Evolutionary conservation across 92 coral and sea anemone genomes (phyloP), one percentile per base, ranked within the genome.

Genomic region (Zoanthus sociatus): DNA sequence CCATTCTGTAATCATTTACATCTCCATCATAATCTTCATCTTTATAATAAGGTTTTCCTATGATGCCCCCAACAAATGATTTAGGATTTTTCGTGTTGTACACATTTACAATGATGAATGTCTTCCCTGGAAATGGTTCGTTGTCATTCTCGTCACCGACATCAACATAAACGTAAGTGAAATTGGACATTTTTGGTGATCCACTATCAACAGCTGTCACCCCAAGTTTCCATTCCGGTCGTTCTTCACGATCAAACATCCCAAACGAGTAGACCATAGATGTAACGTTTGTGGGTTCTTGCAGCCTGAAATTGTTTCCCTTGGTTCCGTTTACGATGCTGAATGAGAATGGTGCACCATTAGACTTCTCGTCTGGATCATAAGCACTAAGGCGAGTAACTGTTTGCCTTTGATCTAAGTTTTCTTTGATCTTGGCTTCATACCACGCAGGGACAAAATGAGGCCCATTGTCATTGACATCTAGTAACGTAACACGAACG

Each of bases 401-500:
- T 30, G 53, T 45, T 79, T 96, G 99, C 42, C 47, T 75, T 42
- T 84, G 87, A 73, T 92, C 78, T 10, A 78, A 76, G 83, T 91
- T 90, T 48, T 93, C 98, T 82, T 84, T 89, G 91, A 89, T 76
- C 66, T 90, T 86, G 7, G 93, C 95, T 48, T 92, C 99, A 63
- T 92, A 96, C 79, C 79, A 96, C 3, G 98, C 95, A 8, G 99
- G 99, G 33, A 78, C 83, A 67, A 96, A 96, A 92, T 91, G 94
- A 37, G 99, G 99, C 11, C 98, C 98, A 76, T 94, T 97, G 69
- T 97, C 99, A 61, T 97, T 97, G 48, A 89, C 88, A 82, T 97
- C 96, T n/a, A 60, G 54, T 9, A 97, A 51, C 26, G 92, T 90
- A 60, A 97, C n/a, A 55, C 86, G 72, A 42, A 93, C 94, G 33